Evolutionary conservation across 2,888 invertebrate species (phyloP).

Genomic region (Clitarchus hookeri): DNA sequence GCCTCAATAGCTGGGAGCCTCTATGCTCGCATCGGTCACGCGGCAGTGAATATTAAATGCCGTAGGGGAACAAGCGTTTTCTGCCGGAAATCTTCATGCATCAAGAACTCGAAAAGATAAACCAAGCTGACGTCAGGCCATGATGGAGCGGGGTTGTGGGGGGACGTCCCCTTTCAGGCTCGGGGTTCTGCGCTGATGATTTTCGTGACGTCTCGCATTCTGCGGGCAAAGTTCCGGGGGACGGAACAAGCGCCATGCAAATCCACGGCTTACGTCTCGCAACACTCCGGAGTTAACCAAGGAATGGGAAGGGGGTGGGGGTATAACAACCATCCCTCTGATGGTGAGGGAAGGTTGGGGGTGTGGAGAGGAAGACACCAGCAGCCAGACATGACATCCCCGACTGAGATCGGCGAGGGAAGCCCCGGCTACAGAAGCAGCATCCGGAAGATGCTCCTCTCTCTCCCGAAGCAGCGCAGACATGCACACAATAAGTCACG

Average conservation of each 20-base stretch:
- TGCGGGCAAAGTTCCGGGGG: conserved; percentile 2
- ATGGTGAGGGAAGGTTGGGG: background rate
- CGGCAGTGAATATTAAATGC: no score
- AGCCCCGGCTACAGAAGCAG: background rate
- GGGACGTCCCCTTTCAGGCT: background rate
- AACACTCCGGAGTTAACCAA: background rate
- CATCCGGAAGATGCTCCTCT: conserved; percentile 10
- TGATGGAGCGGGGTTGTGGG: background rate
- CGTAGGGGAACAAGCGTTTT: background rate
- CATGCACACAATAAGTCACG: conserved; percentile 21
- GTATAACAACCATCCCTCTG: background rate
- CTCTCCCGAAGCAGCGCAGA: background rate
- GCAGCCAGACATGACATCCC: conserved; percentile 6
- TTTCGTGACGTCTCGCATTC: conserved; percentile 14
- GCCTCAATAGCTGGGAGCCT: no score
- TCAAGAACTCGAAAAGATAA: background rate
- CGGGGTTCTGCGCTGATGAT: conserved; percentile 5
- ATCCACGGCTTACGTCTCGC: conserved; percentile 3
- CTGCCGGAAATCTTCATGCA: background rate
- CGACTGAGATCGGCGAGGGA: conserved; percentile 20
- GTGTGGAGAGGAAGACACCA: background rate
- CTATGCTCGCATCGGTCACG: no score
- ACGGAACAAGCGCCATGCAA: conserved; percentile 9
- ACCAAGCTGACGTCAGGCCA: background rate
- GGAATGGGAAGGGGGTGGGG: background rate